These are phyloP conservation scores for Columbina picui DNA, from an alignment of 2,113 vertebrate genomes.

Conservation along the genomic window DNA sequence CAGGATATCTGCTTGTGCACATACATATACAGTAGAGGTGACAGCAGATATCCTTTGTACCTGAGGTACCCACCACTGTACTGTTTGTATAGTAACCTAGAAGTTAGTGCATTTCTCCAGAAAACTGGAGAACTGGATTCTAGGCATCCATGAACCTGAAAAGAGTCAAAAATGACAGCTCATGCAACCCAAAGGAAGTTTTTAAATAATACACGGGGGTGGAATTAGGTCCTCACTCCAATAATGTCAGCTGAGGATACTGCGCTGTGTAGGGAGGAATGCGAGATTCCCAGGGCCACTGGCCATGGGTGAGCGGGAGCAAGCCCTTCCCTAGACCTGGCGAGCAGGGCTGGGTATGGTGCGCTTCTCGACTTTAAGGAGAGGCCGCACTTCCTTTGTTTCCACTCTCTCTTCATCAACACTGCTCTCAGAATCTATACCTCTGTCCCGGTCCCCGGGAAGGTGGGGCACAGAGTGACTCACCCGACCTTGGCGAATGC, in stretches of 20 bases:
- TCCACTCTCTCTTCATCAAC: too few species aligned
- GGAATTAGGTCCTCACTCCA: not conserved
- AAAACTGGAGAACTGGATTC: not conserved
- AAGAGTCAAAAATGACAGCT: not conserved
- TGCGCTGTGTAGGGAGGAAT: not conserved
- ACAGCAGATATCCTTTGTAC: not conserved
- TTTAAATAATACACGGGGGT: accelerated
- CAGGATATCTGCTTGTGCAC: not conserved
- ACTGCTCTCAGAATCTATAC: too few species aligned
- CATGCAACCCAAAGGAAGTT: not conserved
- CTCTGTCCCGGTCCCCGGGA: too few species aligned
- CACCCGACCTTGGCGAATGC: too few species aligned
- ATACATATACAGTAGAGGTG: not conserved
- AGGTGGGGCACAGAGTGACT: too few species aligned
- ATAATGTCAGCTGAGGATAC: not conserved
- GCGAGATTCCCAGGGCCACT: not conserved
- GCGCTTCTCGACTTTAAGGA: too few species aligned
- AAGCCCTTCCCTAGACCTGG: not conserved
- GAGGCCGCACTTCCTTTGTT: too few species aligned
- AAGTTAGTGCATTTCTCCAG: not conserved
- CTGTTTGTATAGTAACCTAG: not conserved
- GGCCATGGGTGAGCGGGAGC: not conserved
- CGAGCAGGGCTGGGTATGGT: not conserved
- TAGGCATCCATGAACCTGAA: not conserved
- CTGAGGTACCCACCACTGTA: not conserved